Evolutionary conservation across 1,140 invertebrate species (phyloP), one percentile per base, ranked within the genome.

Genomic region (Phymorhynchus buccinoides): DNA sequence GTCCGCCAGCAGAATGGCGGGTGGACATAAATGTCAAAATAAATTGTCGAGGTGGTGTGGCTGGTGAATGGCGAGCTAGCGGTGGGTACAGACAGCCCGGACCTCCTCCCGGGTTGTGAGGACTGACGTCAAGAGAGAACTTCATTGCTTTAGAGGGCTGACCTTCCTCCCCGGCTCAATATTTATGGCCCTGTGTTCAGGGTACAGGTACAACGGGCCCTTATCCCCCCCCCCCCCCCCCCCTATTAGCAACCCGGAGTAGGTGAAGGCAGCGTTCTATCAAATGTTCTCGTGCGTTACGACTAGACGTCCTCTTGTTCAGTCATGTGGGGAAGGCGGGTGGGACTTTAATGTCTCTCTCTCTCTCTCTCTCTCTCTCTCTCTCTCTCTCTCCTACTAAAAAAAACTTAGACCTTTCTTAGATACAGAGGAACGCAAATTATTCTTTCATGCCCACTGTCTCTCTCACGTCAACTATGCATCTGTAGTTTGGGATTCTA

Each of bases 1-100:
- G 68, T 75, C 73, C 22, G 73, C 73, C 9, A 39, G 22, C 73
- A 41, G 73, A 75, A 75, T 41, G 37, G 37, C 18, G 4, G 18
- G 35, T 27, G 73, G 35, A 75, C 73, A 62, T 62, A 62, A 75
- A 75, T 41, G 73, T 75, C 73, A 75, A 75, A 39, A 41, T 75
- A 41, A 75, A 75, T 75, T 75, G 35, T 75, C 35, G 37, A 27
- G 73, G 35, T 39, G 73, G 56, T 62, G 56, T 9, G 56, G 14
- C 14, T 62, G n/a, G 22, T 62, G 56, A 62, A 62, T 62, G 56
- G 56, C 56, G 56, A 62, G 56, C 14, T 27, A 62, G 56, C 56
- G 56, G 56, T 1, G 56, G 56, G 56, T 62, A 62, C 56, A 62
- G 56, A 62, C 56, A 62, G 56, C 56, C 12, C 56, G 22, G 1